Base-by-base conservation (phyloP, 2,797 vertebrate genomes). In the Epinephelus malabaricus region DNA sequence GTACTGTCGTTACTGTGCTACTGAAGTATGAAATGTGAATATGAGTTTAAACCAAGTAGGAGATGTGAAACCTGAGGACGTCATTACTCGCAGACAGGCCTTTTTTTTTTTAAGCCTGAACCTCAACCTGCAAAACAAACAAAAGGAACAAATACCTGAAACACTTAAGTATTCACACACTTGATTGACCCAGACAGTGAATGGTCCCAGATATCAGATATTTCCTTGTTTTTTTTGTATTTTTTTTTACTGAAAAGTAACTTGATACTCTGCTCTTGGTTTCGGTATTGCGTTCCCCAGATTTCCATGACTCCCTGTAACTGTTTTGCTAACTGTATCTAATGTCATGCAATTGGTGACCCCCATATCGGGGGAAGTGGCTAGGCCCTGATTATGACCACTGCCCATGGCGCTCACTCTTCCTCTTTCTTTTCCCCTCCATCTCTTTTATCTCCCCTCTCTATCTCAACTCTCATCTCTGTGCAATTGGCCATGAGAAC, bases 41-140 rank as follows among this genome's bases (percentile, higher is more conserved):
- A 96, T 95, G 94, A 96, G 95, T 96, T 95, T 89, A 95, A 96
- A 95, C 96, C 96, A 94, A 89, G 94, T 89, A 93, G 95, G 94
- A 96, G 94, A 93, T 90, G 93, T 91, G 95, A 96, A 97, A 97
- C 96, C 96, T 93, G 96, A 95, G 94, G 93, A 95, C 94, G 90
- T 92, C 90, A 89, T 85, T 80, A 50, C 85, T 60, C 0, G 14
- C 76, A 77, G 65, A 74, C 66, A 79, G 64, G 55, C 8, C 40
- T 27, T 49, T 38, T 27, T 38, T 27, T 27, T 40, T 51, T 21
- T 40, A 61, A 70, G 58, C 58, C 18, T 59, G 46, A 60, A 69
- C 66, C 12, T 61, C 46, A 58, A 56, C 61, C 30, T 70, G 56
- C 47, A 17, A 53, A 25, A 68, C 53, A 61, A 49, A 63, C 27